Base-by-base conservation (phyloP, 2,113 vertebrate genomes). In the Aegypius monachus region DNA sequence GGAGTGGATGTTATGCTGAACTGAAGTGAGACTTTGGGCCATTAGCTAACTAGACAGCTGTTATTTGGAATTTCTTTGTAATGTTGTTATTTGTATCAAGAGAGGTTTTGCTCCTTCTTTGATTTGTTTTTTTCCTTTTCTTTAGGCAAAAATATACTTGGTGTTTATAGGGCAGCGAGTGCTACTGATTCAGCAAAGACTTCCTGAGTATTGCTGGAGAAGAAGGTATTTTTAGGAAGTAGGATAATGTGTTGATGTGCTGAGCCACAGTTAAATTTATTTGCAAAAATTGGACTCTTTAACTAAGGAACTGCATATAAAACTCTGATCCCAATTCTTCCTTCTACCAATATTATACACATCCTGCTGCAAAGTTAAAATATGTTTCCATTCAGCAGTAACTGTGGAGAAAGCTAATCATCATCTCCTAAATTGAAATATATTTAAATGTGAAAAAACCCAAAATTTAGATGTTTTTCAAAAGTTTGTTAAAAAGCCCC, bases 381-480 rank as follows among this genome's bases (percentile, higher is more conserved):
- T 40, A 18, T 23, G 2, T 82, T 74, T 75, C 38, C 17, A 47
- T 68, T 90, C 18, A 78, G 14, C 34, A 58, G 14, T 77, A 63
- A 32, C 11, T 48, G 9, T 80, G 29, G 29, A 72, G 34, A 66
- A 79, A 95, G 20, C 48, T 67, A 25, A 67, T 31, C 34, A 58
- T 45, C 8, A 71, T 55, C 42, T 48, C 6, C 59, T 45, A 63
- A 55, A 15, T 0, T 6, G 5, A 82, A 92, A 59, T 42, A 13
- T 11, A 1, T 21, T 77, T 82, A 32, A 71, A 65, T 2, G 1
- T 31, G 4, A 11, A 47, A 72, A 32, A 6, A 9, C 0, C 15
- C 48, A 15, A 3, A 19, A 47, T 10, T 23, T 10, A 15, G 7
- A 47, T 67, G 4, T 53, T 90, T 92, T 72, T 16, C 9, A 38